These are phyloP conservation scores for Drosophila setosimentum DNA, from an alignment of 2,888 invertebrate species.

Conservation along the genomic window DNA sequence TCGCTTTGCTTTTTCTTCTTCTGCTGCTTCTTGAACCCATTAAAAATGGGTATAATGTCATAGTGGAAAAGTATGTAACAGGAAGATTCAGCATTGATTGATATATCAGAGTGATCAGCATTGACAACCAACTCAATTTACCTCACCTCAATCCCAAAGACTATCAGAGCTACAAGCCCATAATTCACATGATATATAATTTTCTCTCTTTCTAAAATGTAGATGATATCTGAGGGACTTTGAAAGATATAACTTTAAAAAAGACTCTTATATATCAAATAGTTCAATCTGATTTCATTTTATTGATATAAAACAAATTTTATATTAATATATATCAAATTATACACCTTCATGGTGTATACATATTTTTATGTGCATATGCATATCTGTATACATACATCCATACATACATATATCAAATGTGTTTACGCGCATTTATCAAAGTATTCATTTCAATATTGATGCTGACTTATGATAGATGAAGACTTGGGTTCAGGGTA, in stretches of 20 bases:
- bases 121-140: background rate
- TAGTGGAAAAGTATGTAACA: background rate
- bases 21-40: constrained; percentile 5
- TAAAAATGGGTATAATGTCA: background rate
- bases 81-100: background rate
- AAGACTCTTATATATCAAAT: background rate
- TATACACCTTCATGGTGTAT: too few relatives aligned
- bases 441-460: background rate
- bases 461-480: fast-evolving
- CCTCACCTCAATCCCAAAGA: background rate
- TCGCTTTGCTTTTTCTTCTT: constrained; percentile 41
- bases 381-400: background rate
- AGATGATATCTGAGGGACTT: background rate
- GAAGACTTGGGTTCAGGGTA: background rate
- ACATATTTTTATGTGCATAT: too few relatives aligned
- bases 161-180: background rate
- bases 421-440: background rate
- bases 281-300: background rate
- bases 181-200: background rate
- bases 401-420: background rate
- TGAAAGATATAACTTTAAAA: background rate
- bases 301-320: background rate
- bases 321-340: too few relatives aligned
- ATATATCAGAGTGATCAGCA: background rate
- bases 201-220: background rate